Evolutionary conservation across 2,113 vertebrate species (phyloP).

Genomic region (Albula goreensis): DNA sequence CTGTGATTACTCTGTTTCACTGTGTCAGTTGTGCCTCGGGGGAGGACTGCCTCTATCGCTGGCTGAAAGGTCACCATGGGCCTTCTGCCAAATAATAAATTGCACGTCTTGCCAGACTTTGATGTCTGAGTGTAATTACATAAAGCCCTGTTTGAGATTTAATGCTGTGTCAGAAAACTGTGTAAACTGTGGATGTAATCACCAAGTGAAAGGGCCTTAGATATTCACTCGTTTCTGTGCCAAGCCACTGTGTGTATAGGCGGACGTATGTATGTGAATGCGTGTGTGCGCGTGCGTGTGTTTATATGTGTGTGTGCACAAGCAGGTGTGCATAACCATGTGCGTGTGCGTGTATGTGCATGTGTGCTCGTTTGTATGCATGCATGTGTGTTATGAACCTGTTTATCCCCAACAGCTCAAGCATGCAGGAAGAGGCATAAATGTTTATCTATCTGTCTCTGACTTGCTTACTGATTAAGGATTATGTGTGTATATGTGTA

Average conservation of each 20-base stretch:
- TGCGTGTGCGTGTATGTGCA: background rate
- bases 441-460: background rate
- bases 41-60: background rate
- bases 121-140: background rate
- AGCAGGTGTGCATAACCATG: background rate
- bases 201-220: background rate
- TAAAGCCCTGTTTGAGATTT: background rate
- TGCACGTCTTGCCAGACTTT: background rate
- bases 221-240: background rate
- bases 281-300: conserved; percentile 5
- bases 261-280: background rate
- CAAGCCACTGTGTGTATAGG: too few relatives aligned
- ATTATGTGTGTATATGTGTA: background rate
- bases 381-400: too few relatives aligned
- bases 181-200: background rate
- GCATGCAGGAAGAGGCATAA: too few relatives aligned
- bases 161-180: background rate
- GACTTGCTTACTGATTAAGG: background rate
- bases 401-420: too few relatives aligned
- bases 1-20: background rate
- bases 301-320: background rate
- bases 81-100: background rate
- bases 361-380: background rate
- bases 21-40: background rate
- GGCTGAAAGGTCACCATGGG: background rate